Conservation (phyloP, 2,797 vertebrate genomes). For the Dryobates pubescens region DNA sequence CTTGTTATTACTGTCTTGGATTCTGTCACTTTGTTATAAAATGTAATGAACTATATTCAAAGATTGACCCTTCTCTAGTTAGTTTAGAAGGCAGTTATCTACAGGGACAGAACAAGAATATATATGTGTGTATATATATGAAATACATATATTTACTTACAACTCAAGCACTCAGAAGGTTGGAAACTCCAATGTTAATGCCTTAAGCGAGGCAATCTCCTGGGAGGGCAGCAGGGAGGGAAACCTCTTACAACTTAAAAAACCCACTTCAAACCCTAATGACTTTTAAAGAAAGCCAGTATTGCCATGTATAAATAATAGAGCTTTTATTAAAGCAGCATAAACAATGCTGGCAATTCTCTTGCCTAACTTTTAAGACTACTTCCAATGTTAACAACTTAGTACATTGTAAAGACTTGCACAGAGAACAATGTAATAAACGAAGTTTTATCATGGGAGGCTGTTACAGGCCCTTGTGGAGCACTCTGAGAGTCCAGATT, state of each 20-base stretch:
- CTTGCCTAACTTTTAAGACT: not conserved
- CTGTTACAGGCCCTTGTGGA: not conserved
- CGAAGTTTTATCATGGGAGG: not conserved
- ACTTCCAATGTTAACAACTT: not conserved
- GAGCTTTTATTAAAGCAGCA: not conserved
- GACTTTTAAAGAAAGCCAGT: not conserved
- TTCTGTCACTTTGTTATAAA: not conserved
- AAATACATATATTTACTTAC: not conserved
- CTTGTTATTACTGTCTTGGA: not conserved
- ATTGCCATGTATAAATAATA: not conserved
- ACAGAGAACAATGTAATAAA: not conserved
- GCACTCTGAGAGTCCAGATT: not conserved
- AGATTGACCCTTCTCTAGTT: not conserved
- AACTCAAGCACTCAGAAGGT: not conserved
- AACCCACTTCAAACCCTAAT: not conserved
- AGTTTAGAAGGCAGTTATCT: not conserved
- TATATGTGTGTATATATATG: not conserved
- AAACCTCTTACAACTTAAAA: not conserved
- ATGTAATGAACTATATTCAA: not conserved
- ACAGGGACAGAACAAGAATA: not conserved
- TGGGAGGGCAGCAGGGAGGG: not conserved
- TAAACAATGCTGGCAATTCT: not conserved
- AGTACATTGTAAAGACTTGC: not conserved
- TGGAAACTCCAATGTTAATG: not conserved
- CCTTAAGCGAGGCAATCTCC: not conserved